Base-by-base conservation (phyloP, 1,140 invertebrate species). In the Drosophila sp. region DNA sequence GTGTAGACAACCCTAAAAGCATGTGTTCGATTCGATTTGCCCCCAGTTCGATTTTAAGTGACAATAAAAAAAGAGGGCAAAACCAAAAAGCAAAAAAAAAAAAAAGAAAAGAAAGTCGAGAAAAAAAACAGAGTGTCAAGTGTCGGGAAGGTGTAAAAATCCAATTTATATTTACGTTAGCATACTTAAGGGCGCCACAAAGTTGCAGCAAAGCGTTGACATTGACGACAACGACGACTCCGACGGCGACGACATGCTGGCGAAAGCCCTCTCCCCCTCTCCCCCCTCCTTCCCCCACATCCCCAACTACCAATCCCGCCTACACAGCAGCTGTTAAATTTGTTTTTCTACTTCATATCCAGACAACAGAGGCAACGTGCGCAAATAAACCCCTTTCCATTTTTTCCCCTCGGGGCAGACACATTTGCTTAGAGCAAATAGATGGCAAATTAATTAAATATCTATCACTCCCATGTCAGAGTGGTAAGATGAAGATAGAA, bases 371-470 rank as follows among this genome's bases (percentile, higher is more conserved):
- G 10, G 44, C 44, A 50, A 72, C 50, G 55, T 71, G 69, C 58
- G 54, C 60, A 75, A 72, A 72, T 64, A 40, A 69, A 56, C 58
- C 17, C 44, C 44, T 25, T n/a, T 27, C n/a, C 3, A 4, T 7
- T 25, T 50, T 7, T 50, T 1, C 5, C 17, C 23, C 44, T 3
- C 8, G 38, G 44, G 10, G 44, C 44, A 47, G 44, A 63, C 60
- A 58, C 47, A 62, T 74, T 63, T 68, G 40, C 71, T 38, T 32
- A 65, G 47, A 25, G 35, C 56, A 66, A 67, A 67, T 60, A 75
- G 68, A 75, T 32, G 69, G 63, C 50, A 72, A 63, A 76, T 72
- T 76, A 76, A 76, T 76, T 76, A 76, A 76, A 76, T 76, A 76
- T 76, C 73, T 50, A 50, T 50, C 44, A 76, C 63, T 76, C 69